A percentile compares a stretch with the other conserved stretches of the same genome.
phyloP scores from a whole-genome alignment of 2,797 vertebrate genomes.

The Leptodactylus fallax region DNA sequence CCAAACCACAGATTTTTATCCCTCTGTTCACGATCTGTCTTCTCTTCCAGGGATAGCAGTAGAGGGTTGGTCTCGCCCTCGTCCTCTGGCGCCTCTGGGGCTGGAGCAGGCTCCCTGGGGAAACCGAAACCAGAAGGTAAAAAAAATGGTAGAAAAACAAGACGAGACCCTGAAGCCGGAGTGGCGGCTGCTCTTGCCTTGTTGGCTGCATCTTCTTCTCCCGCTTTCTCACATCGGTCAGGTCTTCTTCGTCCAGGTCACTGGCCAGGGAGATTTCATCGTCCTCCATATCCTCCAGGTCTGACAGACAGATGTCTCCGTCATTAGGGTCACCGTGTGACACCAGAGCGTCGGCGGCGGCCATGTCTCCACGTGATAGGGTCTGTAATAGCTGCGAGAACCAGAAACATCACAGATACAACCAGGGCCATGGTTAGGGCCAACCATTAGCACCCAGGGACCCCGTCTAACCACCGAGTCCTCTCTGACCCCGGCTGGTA shows the following conservation, averaged over 20 bases:
- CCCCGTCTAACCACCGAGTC: too few species aligned
- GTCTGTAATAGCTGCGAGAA: constrained; percentile 50
- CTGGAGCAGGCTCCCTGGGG: constrained; percentile 31
- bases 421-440: too few species aligned
- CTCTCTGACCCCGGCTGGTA: too few species aligned
- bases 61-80: constrained; percentile 79
- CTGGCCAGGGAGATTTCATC: constrained; percentile 86
- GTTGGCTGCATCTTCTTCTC: constrained; percentile 37
- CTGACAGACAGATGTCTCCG: constrained; percentile 83
- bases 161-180: neutral
- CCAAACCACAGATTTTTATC: constrained; percentile 92
- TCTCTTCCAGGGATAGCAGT: constrained; percentile 87
- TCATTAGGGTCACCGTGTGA: constrained; percentile 67
- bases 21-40: constrained; percentile 80
- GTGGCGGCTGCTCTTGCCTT: neutral
- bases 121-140: neutral
- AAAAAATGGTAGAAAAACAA: neutral
- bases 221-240: constrained; percentile 80
- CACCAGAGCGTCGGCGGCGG: constrained; percentile 79
- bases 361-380: constrained; percentile 85
- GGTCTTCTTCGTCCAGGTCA: constrained; percentile 87
- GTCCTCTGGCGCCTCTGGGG: constrained; percentile 71
- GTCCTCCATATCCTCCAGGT: constrained; percentile 74
- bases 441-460: too few species aligned
- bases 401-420: neutral